phyloP scores from a whole-genome alignment of 2,888 invertebrate species.

The Nemotelus nigrinus region DNA sequence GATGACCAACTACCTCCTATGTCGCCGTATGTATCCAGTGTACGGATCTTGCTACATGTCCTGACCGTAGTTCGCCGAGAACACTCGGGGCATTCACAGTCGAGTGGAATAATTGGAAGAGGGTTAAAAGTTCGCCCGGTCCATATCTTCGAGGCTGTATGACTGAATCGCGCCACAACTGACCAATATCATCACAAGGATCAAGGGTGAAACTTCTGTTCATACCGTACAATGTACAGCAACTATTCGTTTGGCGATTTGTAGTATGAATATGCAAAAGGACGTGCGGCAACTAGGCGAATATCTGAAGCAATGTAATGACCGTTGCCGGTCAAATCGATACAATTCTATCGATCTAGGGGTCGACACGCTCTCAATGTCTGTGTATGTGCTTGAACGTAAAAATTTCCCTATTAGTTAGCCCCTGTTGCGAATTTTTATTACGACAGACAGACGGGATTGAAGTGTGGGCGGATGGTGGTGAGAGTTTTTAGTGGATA shows the following conservation, averaged over 20 bases:
- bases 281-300: neutral
- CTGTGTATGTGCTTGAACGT: slow-evolving; percentile 2
- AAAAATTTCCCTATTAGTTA: slow-evolving; percentile 40
- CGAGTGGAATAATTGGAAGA: neutral
- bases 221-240: too few relatives aligned
- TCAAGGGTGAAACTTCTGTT: slow-evolving; percentile 5
- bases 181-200: slow-evolving; percentile 14
- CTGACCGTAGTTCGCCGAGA: neutral
- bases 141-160: neutral
- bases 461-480: neutral
- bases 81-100: neutral
- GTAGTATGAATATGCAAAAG: slow-evolving; percentile 32
- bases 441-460: slow-evolving; percentile 9
- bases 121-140: slow-evolving; percentile 1
- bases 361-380: slow-evolving; percentile 46
- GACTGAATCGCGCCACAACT: neutral
- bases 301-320: slow-evolving; percentile 5
- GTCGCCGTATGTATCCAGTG: neutral
- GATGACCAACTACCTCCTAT: slow-evolving; percentile 20
- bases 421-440: slow-evolving; percentile 42
- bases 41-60: neutral
- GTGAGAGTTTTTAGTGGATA: neutral
- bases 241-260: neutral
- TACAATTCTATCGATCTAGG: slow-evolving; percentile 46
- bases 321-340: slow-evolving; percentile 47